Evolutionary conservation across 37 sponge, comb jelly and placozoan species (phyloP), one percentile per base, ranked within the genome.

Genomic region (Oopsacas minuta): DNA sequence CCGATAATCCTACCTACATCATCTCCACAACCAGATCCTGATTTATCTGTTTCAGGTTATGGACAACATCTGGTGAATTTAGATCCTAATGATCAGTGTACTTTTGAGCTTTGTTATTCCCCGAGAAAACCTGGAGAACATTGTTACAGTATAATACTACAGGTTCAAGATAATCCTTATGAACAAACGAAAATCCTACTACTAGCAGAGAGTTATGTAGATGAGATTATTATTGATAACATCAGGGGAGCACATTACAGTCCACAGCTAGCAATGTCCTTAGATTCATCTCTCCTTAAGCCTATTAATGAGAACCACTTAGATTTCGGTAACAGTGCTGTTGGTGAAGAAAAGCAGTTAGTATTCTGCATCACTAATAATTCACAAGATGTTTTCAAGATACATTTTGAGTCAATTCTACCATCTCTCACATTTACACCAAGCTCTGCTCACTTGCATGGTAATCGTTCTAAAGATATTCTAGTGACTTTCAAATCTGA

Each of bases 191-290:
- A 85, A 5, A 81, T 97, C 17, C 52, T 84, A 52, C 82, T 97
- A 82, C 85, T 97, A 10, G 98, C 95, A 52, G 98, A 94, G 84
- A 93, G 95, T 23, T 97, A 91, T 39, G 85, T 90, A 53, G 93
- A 92, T 69, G 93, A 91, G 23, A 82, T 97, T 23, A 86, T 84
- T 30, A 87, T 97, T 25, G 89, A 90, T 49, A 89, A 90, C 82
- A 86, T 93, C 37, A 36, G 84, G 37, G 37, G 81, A 1, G 39
- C 81, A 23, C 81, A 81, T 37, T 53, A 81, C 23, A 61, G 75
- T n/a, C 75, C 75, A 12, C 75, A 61, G 75, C 75, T 61, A 25
- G 75, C 28, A 3, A n/a, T 61, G 75, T 61, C 75, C 22, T 34
- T 61, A 5, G 75, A 61, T 34, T 61, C 75, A 10, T 61, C 75